A percentile compares a stretch with the other conserved stretches of the same genome.
phyloP scores from a whole-genome alignment of 2,797 vertebrate genomes.

The Silurus aristotelis region DNA sequence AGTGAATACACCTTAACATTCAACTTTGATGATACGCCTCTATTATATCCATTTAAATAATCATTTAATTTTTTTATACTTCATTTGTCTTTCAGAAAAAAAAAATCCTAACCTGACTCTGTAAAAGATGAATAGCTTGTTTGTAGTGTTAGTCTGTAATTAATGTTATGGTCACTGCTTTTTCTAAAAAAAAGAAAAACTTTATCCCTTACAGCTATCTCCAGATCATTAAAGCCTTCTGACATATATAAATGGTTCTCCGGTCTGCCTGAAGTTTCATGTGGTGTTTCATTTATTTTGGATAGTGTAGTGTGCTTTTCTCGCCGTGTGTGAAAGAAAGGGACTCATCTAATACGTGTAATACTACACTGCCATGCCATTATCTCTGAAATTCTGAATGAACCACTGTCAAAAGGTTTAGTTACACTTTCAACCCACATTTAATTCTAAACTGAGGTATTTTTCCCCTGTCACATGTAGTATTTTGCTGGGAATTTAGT shows the following conservation, averaged over 20 bases:
- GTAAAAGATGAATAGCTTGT: slow-evolving; percentile 16
- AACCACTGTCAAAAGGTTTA: neutral
- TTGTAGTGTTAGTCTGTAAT: slow-evolving; percentile 6
- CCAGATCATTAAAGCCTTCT: neutral
- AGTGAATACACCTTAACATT: neutral
- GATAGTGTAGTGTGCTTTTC: neutral
- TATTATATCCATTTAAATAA: neutral
- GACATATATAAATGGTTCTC: slow-evolving; percentile 4
- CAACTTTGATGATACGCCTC: neutral
- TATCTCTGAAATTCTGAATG: neutral
- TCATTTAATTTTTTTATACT: neutral
- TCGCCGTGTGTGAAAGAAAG: neutral
- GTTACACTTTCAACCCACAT: slow-evolving; percentile 8
- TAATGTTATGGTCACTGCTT: slow-evolving; percentile 34
- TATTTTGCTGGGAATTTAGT: neutral
- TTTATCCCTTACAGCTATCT: slow-evolving; percentile 17
- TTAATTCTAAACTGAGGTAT: neutral
- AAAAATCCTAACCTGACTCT: neutral
- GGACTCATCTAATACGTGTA: neutral
- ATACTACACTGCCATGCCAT: neutral
- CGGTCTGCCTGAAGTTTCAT: slow-evolving; percentile 5
- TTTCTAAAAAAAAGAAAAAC: slow-evolving; percentile 12
- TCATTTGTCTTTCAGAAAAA: neutral
- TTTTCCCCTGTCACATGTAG: slow-evolving; percentile 14
- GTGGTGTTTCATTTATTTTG: slow-evolving; percentile 4